A percentile compares a stretch with the other conserved stretches of the same genome.
Evolutionary conservation across 1,140 invertebrate species (phyloP).

Genomic region (Drosophila ercepeae): DNA sequence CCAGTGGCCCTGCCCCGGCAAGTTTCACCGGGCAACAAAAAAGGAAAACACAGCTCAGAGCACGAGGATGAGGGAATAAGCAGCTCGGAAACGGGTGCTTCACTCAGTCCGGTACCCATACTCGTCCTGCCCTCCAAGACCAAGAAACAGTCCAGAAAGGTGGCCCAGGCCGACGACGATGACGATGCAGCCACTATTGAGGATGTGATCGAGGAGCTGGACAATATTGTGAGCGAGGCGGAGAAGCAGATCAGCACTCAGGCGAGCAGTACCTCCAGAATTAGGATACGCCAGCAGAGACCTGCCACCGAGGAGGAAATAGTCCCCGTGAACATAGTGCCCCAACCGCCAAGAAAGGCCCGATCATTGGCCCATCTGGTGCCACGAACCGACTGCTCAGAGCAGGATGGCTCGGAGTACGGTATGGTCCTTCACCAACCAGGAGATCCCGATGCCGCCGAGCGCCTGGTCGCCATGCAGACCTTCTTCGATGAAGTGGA

Average conservation of each 20-base stretch:
- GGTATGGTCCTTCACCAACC: constrained; percentile 71
- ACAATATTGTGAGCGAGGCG: constrained; percentile 93
- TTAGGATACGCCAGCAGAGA: constrained; percentile 25
- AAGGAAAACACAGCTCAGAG: constrained; percentile 86
- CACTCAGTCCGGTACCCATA: constrained; percentile 87
- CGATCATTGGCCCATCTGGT: constrained; percentile 86
- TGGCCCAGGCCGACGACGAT: constrained; percentile 81
- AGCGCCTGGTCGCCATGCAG: constrained; percentile 68
- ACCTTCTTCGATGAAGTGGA: constrained; percentile 83
- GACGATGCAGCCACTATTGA: constrained; percentile 93
- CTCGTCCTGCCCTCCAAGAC: constrained; percentile 71
- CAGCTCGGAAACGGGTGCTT: constrained; percentile 89
- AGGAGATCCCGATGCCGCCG: constrained; percentile 45
- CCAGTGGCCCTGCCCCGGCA: constrained; percentile 76
- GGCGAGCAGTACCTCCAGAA: constrained; percentile 63
- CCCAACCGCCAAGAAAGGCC: constrained; percentile 86
- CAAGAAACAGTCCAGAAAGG: constrained; percentile 57
- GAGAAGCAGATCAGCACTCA: constrained; percentile 87
- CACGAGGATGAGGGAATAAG: constrained; percentile 94
- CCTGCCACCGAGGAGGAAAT: constrained; percentile 85
- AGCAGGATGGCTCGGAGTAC: constrained; percentile 79
- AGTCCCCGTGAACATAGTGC: constrained; percentile 87
- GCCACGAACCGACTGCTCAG: constrained; percentile 70
- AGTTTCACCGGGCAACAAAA: constrained; percentile 51
- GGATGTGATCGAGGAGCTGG: constrained; percentile 93